phyloP scores from a whole-genome alignment of 2,888 invertebrate genomes.

The Ophioninae sp. region DNA sequence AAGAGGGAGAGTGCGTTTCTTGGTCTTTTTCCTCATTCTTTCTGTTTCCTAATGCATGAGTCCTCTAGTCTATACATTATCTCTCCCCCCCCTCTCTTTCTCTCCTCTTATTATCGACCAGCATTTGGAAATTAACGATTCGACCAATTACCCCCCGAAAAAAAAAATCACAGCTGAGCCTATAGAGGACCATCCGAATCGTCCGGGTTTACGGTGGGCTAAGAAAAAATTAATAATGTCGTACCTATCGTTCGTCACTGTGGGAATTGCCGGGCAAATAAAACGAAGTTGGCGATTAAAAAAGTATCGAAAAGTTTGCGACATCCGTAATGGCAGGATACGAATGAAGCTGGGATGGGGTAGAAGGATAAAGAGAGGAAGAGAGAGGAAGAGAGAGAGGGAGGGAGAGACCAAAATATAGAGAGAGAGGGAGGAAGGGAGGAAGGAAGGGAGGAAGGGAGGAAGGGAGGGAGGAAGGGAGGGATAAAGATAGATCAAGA shows the following conservation, averaged over 20 bases:
- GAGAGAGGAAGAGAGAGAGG: neutral
- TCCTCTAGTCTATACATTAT: neutral
- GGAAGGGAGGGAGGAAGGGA: neutral
- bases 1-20: conserved; percentile 17
- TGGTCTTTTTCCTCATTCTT: conserved; percentile 7
- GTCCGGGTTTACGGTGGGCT: neutral
- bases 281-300: conserved; percentile 15
- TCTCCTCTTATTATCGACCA: conserved; percentile 25
- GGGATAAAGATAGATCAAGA: conserved; percentile 2
- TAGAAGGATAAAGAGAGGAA: too few relatives aligned
- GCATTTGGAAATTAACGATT: conserved; percentile 79
- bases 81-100: conserved; percentile 25
- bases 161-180: conserved; percentile 45
- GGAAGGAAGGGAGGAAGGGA: neutral
- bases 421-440: neutral
- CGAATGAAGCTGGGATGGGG: neutral
- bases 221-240: conserved; percentile 26
- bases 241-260: conserved; percentile 16
- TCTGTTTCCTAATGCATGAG: neutral
- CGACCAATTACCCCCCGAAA: conserved; percentile 74
- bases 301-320: conserved; percentile 31
- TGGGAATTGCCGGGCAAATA: conserved; percentile 45
- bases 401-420: neutral
- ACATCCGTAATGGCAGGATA: conserved; percentile 13
- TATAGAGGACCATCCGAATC: conserved; percentile 25